Evolutionary conservation across 1,140 invertebrate genomes (phyloP).

Genomic region (Himalopsyche phryganea): DNA sequence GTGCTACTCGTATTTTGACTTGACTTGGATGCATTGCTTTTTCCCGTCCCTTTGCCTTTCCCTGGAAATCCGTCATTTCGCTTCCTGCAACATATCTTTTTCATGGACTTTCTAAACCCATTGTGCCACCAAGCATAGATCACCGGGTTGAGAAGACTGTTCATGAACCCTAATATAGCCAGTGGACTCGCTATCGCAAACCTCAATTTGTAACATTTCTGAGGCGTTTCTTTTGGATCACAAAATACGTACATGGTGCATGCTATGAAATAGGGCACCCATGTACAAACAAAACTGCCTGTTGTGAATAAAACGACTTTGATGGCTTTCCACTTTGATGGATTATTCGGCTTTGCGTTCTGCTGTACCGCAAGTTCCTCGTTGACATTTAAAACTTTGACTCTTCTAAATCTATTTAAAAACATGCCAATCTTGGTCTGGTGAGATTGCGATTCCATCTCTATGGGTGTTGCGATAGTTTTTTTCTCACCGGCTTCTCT

Average conservation of each 20-base stretch:
- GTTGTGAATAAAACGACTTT: slow-evolving; percentile 57
- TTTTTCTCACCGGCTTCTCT: not conserved
- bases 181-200: slow-evolving; percentile 52
- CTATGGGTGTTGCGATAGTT: not conserved
- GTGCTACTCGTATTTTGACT: too few species aligned
- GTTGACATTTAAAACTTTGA: not conserved
- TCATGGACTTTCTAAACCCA: slow-evolving; percentile 50
- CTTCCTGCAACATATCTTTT: slow-evolving; percentile 31
- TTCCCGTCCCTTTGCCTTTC: too few species aligned
- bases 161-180: slow-evolving; percentile 58
- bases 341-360: slow-evolving; percentile 33
- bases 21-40: too few species aligned
- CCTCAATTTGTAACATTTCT: slow-evolving; percentile 45
- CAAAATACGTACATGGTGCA: slow-evolving; percentile 51
- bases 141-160: slow-evolving; percentile 66
- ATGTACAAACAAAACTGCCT: slow-evolving; percentile 51
- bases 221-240: slow-evolving; percentile 42
- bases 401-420: not conserved
- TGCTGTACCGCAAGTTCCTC: slow-evolving; percentile 1
- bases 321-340: slow-evolving; percentile 55
- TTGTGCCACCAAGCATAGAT: slow-evolving; percentile 73
- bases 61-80: not conserved
- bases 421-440: not conserved
- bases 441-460: not conserved
- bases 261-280: slow-evolving; percentile 50